Percentiles rank a stretch among this genome's conserved stretches.
These are phyloP conservation scores for Morinoia aosen DNA, from an alignment of 2,888 invertebrate species.

Conservation along the genomic window DNA sequence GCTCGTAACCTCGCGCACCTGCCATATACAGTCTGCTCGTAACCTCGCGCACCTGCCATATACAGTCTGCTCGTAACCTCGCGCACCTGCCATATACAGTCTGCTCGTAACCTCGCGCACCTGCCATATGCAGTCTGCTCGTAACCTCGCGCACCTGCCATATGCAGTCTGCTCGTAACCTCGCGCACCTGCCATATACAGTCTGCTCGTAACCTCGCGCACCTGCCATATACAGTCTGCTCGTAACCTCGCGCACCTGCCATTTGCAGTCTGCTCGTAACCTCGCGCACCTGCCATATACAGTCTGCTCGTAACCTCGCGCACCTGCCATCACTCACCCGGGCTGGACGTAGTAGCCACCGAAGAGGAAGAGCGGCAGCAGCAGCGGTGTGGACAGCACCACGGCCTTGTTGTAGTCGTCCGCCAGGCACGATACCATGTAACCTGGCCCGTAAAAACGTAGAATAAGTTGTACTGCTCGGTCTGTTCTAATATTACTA, in stretches of 20 bases:
- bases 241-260: background rate
- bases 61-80: no score
- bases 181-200: background rate
- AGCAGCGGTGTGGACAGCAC: conserved; percentile 64
- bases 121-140: no score
- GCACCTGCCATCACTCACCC: conserved; percentile 69
- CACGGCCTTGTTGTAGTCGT: conserved; percentile 64
- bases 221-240: no score
- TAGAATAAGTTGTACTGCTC: background rate
- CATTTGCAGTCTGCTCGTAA: no score
- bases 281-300: background rate
- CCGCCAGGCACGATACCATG: conserved; percentile 73
- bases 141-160: background rate
- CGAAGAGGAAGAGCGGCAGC: conserved; percentile 68
- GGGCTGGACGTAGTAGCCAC: conserved; percentile 74
- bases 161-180: no score
- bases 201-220: background rate
- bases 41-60: background rate
- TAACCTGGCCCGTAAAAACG: conserved; percentile 58
- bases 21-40: no score
- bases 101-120: background rate
- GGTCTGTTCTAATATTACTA: no score
- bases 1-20: background rate
- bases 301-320: background rate
- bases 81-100: background rate